Base-by-base conservation (phyloP, 1,140 invertebrate genomes). In the Sogatella furcifera region DNA sequence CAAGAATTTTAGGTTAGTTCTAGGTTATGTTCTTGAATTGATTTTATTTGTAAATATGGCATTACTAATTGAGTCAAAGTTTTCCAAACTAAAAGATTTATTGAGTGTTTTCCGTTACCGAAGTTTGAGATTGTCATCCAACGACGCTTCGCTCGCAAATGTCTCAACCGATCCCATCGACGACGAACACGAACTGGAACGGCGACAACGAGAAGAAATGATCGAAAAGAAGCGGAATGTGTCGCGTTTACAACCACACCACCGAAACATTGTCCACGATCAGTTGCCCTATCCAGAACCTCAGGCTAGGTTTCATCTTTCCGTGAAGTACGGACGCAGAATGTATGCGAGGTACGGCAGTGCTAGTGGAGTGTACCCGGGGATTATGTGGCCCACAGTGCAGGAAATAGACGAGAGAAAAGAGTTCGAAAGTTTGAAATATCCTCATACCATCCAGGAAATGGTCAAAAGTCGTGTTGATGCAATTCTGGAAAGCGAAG, bases 341-440 rank as follows among this genome's bases (percentile, higher is more conserved):
- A 68, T 80, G 31, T 78, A 80, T 63, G 84, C 81, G 0, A 72
- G 72, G 6, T 85, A 83, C 68, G 85, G 85, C 1, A 65, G 72
- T 5, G 66, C 64, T 13, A 77, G 76, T 62, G 62, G 62, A 54
- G 53, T 70, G 11, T 17, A 67, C 46, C 68, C 67, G 60, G 77
- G 76, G 21, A 74, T 83, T 14, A 80, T 77, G 64, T 86, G 84
- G 78, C 79, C 79, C 38, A 77, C 74, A 0, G 66, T 72, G 63
- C 63, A 78, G 64, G 83, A 85, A 57, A 70, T 88, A 22, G 66
- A 73, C 46, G 77, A 81, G 54, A 69, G 63, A 56, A 66, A 77
- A 53, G 80, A 84, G 71, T 85, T 81, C 69, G 83, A 86, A 72
- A 72, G 71, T 62, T 69, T 83, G 15, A 76, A 77, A 34, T 80